Evolutionary conservation across 2,888 invertebrate species (phyloP).

Genomic region (Euplexia lucipara): DNA sequence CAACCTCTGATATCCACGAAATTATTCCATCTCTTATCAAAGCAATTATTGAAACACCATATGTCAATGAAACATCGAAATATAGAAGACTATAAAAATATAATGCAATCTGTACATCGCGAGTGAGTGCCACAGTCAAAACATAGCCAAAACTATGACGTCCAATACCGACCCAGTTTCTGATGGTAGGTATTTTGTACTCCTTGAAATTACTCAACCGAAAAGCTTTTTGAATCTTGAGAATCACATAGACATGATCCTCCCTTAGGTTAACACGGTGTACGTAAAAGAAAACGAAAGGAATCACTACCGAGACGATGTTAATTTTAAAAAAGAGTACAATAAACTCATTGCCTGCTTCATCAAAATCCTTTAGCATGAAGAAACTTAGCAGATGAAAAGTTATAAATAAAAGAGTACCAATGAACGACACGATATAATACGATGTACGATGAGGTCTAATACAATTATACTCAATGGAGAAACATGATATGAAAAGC

Average conservation of each 20-base stretch:
- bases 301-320: background rate
- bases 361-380: background rate
- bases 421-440: constrained; percentile 17
- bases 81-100: constrained; percentile 23
- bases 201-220: constrained; percentile 3
- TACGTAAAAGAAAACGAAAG: background rate
- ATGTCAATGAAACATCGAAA: constrained; percentile 13
- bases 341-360: background rate
- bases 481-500: constrained; percentile 21
- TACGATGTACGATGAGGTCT: constrained; percentile 15
- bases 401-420: background rate
- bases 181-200: background rate
- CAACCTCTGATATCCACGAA: constrained; percentile 23
- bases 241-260: constrained; percentile 10
- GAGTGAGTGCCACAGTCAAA: background rate
- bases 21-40: constrained; percentile 29
- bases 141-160: background rate
- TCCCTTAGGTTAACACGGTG: constrained; percentile 15
- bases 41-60: constrained; percentile 14
- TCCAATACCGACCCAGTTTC: constrained; percentile 9
- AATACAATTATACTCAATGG: constrained; percentile 25
- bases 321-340: background rate
- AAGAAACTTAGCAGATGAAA: background rate
- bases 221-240: constrained; percentile 32
- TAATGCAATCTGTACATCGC: background rate